Evolutionary conservation across 2,888 invertebrate genomes (phyloP).

Genomic region (Crocallis elinguaria): DNA sequence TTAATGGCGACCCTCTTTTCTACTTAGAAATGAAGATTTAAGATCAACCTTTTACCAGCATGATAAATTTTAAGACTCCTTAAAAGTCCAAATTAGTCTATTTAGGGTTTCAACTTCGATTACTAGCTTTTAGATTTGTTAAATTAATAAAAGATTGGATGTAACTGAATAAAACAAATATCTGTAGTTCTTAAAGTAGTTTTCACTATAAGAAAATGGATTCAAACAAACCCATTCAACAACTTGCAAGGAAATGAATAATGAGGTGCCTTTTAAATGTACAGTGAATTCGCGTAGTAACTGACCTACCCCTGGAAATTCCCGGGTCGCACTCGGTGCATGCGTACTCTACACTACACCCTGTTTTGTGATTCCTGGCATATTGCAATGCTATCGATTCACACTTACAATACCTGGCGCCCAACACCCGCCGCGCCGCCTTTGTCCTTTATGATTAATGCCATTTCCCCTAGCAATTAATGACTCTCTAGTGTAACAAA

Average conservation of each 20-base stretch:
- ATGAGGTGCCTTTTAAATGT: conserved; percentile 24
- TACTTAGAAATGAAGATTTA: conserved; percentile 4
- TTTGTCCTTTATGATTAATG: conserved; percentile 18
- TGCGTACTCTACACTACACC: conserved; percentile 60
- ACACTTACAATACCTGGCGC: conserved; percentile 25
- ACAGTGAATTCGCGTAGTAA: conserved; percentile 51
- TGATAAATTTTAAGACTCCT: background rate
- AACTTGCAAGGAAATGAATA: background rate
- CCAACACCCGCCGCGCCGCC: conserved; percentile 6
- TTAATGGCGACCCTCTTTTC: conserved; percentile 5
- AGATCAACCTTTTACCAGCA: background rate
- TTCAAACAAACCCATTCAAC: background rate
- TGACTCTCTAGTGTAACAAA: conserved; percentile 15
- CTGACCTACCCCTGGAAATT: conserved; percentile 71
- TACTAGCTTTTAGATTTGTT: background rate
- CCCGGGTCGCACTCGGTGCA: conserved; percentile 59
- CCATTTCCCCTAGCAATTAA: conserved; percentile 11
- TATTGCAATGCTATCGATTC: conserved; percentile 67
- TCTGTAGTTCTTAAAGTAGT: background rate
- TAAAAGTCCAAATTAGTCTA: background rate
- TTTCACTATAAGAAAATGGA: no score
- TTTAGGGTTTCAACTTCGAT: background rate
- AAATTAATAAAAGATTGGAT: background rate
- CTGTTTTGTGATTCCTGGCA: conserved; percentile 48
- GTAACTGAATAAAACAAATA: background rate